Evolutionary conservation across 2,888 invertebrate species (phyloP), one percentile per base, ranked within the genome.

Genomic region (Philereme transversata): DNA sequence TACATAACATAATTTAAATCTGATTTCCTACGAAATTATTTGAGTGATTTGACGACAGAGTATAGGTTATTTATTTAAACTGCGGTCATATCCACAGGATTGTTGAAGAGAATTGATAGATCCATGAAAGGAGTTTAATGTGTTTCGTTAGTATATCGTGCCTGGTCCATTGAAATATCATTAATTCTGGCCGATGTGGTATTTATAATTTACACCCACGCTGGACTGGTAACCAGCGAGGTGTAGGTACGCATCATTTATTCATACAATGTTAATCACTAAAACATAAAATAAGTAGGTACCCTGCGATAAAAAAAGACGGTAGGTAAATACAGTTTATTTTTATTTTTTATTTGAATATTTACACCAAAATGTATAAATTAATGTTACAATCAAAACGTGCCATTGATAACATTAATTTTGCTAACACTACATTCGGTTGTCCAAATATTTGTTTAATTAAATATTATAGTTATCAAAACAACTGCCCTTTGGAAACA

Each of bases 41-140:
- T 62, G 40, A 53, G 60, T 61, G 46, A 59, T 57, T 62, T 72
- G 75, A 77, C 72, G 76, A 76, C 77, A 74, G 71, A 68, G 51
- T 66, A 65, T 71, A 77, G 80, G n/a, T n/a, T n/a, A n/a, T 80
- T 77, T 77, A 77, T 77, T 71, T 73, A 59, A 6, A 41, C 61
- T 57, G 62, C 74, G 64, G 70, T 70, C 67, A 74, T 74, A 69
- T 75, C 66, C 74, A 67, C 75, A 62, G 58, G 76, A 70, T 76
- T 74, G 73, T 77, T 78, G 76, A 71, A 67, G 60, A 72, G 72
- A 76, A 76, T 73, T 73, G 66, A 58, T 65, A 66, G 56, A 44
- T 50, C 79, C 75, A 64, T 76, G 79, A 69, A 83, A 74, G 79
- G 77, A 69, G 61, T 76, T 79, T 74, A 72, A 76, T 76, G 70